Percentiles rank a stretch among this genome's conserved stretches.
phyloP scores from a whole-genome alignment of 2,113 vertebrate genomes.

The Laterallus jamaicensis region DNA sequence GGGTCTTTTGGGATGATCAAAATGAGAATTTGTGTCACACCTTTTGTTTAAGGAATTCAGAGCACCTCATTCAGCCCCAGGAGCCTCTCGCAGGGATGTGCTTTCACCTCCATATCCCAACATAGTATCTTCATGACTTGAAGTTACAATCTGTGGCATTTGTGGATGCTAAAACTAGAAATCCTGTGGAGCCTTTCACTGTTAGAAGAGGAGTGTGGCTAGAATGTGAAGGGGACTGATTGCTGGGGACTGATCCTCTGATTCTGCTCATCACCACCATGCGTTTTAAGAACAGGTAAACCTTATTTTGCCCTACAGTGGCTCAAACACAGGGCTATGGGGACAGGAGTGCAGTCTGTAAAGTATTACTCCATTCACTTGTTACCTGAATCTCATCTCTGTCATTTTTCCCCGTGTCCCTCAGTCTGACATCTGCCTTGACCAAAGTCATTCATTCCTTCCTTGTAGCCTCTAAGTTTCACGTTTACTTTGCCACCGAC shows the following conservation, averaged over 20 bases:
- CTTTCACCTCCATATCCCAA: background rate
- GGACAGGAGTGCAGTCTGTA: background rate
- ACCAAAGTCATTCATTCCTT: background rate
- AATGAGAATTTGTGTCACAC: background rate
- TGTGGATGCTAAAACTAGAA: background rate
- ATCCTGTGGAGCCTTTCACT: background rate
- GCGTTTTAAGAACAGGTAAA: background rate
- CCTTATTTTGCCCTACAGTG: background rate
- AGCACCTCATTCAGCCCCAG: fast-evolving
- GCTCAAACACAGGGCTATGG: background rate
- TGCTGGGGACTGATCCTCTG: background rate
- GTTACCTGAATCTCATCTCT: background rate
- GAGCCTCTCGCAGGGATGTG: background rate
- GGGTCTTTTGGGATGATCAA: background rate
- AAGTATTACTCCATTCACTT: background rate
- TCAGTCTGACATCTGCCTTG: background rate
- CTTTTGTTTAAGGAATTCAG: background rate
- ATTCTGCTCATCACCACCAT: background rate
- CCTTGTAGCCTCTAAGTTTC: background rate
- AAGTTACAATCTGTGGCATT: background rate
- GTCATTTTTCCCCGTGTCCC: background rate
- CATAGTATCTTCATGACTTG: background rate
- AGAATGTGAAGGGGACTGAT: background rate
- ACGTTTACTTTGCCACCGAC: background rate
- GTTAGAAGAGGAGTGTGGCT: background rate